Conservation (phyloP, 2,888 invertebrate genomes). For the Mesoligia furuncula region DNA sequence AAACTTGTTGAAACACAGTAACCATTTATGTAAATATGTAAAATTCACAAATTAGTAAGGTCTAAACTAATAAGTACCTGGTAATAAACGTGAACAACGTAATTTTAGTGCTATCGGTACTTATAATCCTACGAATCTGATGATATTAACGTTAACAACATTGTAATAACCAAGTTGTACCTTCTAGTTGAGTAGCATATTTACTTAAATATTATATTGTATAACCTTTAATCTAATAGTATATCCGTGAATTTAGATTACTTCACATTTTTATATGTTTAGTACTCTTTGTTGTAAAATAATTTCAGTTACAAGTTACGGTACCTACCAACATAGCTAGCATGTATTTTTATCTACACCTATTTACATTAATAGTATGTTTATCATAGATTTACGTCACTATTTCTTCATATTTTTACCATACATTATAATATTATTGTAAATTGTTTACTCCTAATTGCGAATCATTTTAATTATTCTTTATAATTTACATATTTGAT, state of each 20-base stretch:
- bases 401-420: conserved; percentile 65
- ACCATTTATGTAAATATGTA: conserved; percentile 76
- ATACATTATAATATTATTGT: conserved; percentile 60
- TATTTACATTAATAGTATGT: conserved; percentile 62
- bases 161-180: conserved; percentile 59
- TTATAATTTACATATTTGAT: conserved; percentile 59
- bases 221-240: conserved; percentile 53
- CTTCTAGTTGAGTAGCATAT: conserved; percentile 67
- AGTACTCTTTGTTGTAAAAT: conserved; percentile 68
- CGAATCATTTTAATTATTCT: conserved; percentile 52
- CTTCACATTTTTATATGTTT: conserved; percentile 64
- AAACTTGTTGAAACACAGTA: conserved; percentile 31
- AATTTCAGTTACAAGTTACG: conserved; percentile 66
- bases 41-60: conserved; percentile 69
- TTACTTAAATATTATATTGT: conserved; percentile 67
- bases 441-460: conserved; percentile 61
- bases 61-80: conserved; percentile 60
- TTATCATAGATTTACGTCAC: conserved; percentile 69
- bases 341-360: conserved; percentile 68
- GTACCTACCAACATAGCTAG: conserved; percentile 64
- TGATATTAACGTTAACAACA: conserved; percentile 43
- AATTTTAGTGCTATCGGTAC: conserved; percentile 45
- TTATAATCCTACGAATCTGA: conserved; percentile 49
- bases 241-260: conserved; percentile 52
- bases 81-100: conserved; percentile 57